Base-by-base conservation (phyloP, 2,797 vertebrate species). In the Lutjanus campechanus region DNA sequence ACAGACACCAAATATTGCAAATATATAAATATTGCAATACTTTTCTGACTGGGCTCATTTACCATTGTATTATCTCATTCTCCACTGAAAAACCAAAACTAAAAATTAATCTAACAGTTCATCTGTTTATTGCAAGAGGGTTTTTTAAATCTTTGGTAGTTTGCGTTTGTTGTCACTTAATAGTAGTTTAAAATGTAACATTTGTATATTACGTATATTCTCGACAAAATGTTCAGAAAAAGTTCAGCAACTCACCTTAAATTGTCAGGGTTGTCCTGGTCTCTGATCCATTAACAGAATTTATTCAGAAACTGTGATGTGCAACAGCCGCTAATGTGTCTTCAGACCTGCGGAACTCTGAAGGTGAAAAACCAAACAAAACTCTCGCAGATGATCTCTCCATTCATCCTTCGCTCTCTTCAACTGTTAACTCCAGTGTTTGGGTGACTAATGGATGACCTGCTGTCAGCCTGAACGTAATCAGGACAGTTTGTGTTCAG, bases 391-490 rank as follows among this genome's bases (percentile, higher is more conserved):
- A 56, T 64, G 4, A 59, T 74, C 53, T 11, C 13, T 61, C 29
- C 41, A 1, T 61, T 50, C 29, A 22, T 54, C 50, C 67, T 58
- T 10, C 56, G 11, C 55, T 49, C 11, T 47, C 22, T n/a, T 63
- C 22, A 36, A 75, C 76, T 49, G 20, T 56, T n/a, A 49, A 53
- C 43, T 73, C 63, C 40, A 22, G 29, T 36, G 65, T 72, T 36
- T 62, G 19, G 79, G 59, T 65, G 73, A 80, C 83, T 81, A 83
- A 85, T 85, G 80, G 71, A 81, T 54, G 67, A 73, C 77, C 62
- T 54, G 22, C 36, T 16, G 62, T 76, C 54, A 53, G 29, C 43
- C 22, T 65, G 41, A 56, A 59, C 11, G 73, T 22, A 55, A 62
- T 70, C 60, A 66, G 59, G 4, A 62, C 46, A 53, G 36, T 66